phyloP scores from a whole-genome alignment of 2,797 vertebrate genomes.

The Natrix natrix region DNA sequence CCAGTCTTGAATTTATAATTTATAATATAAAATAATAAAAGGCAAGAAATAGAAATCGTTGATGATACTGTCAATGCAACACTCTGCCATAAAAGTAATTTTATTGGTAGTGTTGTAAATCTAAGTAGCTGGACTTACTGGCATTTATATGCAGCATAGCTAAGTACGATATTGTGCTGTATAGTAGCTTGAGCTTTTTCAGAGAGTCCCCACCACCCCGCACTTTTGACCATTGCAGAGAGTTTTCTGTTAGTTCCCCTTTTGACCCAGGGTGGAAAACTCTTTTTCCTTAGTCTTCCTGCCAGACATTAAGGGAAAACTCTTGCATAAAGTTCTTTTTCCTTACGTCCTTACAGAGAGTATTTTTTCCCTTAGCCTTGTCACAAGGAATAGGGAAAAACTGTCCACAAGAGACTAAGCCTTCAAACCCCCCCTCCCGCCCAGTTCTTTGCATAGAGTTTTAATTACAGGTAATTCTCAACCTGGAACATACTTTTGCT shows the following conservation, averaged over 20 bases:
- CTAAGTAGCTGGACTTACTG: not conserved
- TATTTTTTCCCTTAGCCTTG: not conserved
- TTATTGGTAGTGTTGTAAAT: not conserved
- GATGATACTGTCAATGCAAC: not conserved
- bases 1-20: not conserved
- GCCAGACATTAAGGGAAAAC: not conserved
- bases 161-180: not conserved
- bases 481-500: no score
- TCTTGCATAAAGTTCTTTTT: not conserved
- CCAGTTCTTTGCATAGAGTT: no score
- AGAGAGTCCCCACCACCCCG: fast-evolving
- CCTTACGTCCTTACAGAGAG: not conserved
- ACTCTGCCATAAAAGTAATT: not conserved
- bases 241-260: not conserved
- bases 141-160: not conserved
- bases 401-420: no score
- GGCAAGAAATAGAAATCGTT: not conserved
- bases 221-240: not conserved
- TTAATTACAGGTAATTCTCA: no score
- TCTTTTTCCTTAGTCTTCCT: not conserved
- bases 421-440: no score
- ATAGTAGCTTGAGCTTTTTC: not conserved
- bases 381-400: not conserved
- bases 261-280: no score
- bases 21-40: not conserved